phyloP scores from a whole-genome alignment of 2,888 invertebrate species.

The Ommatoiulus sabulosus region DNA sequence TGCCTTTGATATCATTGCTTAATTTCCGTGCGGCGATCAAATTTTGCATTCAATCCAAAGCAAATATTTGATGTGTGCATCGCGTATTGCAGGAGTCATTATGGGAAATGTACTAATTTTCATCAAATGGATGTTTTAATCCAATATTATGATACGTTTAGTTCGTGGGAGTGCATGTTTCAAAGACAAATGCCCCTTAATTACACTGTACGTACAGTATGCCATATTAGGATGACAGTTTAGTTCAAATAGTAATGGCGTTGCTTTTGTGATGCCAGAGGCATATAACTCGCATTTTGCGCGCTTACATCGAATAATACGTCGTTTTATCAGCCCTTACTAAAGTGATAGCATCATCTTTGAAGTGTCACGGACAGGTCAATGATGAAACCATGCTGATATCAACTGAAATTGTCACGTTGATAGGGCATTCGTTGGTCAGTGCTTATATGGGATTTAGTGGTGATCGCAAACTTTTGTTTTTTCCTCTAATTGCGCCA shows the following conservation, averaged over 20 bases:
- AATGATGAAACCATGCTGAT: no score
- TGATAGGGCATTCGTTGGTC: no score
- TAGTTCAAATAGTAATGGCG: neutral
- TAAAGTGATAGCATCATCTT: neutral
- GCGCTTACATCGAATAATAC: neutral
- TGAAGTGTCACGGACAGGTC: neutral
- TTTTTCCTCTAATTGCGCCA: no score
- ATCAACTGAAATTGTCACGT: no score
- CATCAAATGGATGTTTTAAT: neutral
- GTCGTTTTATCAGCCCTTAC: neutral
- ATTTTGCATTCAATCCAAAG: no score
- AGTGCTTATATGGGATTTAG: no score
- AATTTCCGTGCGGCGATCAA: no score
- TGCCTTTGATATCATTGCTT: no score
- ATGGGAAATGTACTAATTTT: neutral
- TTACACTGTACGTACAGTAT: neutral
- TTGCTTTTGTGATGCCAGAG: neutral
- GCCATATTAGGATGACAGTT: no score
- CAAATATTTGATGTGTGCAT: no score
- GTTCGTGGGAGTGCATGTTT: neutral
- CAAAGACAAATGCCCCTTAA: neutral
- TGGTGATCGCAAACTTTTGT: no score
- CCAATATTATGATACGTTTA: neutral
- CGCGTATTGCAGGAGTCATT: no score
- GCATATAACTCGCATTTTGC: neutral